These are phyloP conservation scores for Phoeniculus purpureus DNA, from an alignment of 2,797 vertebrate genomes.

Conservation along the genomic window DNA sequence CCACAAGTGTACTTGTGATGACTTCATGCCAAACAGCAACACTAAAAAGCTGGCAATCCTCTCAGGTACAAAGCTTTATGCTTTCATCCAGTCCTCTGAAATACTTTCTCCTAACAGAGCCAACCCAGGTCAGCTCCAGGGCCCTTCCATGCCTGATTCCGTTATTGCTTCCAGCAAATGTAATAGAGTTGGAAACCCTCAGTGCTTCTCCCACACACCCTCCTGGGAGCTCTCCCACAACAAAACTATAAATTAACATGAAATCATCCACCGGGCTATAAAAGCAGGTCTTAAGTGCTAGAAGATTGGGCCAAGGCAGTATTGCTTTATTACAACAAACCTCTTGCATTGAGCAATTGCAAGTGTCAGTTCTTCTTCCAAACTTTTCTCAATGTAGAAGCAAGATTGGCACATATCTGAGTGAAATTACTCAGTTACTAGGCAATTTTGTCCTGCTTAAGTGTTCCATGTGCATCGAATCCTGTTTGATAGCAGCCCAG, in stretches of 20 bases:
- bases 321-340: conserved; percentile 59
- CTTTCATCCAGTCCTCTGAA: background rate
- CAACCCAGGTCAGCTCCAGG: background rate
- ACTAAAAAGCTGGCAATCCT: background rate
- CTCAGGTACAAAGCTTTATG: background rate
- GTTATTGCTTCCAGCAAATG: conserved; percentile 8
- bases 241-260: conserved; percentile 49
- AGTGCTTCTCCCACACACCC: conserved; percentile 10
- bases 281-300: conserved; percentile 42
- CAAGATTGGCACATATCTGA: conserved; percentile 51
- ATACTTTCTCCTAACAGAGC: background rate
- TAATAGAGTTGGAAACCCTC: conserved; percentile 35
- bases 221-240: conserved; percentile 34
- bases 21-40: background rate
- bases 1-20: background rate
- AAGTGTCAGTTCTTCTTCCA: conserved; percentile 58
- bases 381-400: conserved; percentile 20
- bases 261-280: conserved; percentile 52
- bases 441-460: conserved; percentile 64
- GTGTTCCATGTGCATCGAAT: conserved; percentile 63
- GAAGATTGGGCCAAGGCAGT: conserved; percentile 50
- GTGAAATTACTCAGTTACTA: conserved; percentile 53
- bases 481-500: conserved; percentile 35
- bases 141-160: background rate
- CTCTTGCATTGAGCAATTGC: conserved; percentile 60